Conservation (phyloP, 2,888 invertebrate species). For the Alloscopus bannaensis region DNA sequence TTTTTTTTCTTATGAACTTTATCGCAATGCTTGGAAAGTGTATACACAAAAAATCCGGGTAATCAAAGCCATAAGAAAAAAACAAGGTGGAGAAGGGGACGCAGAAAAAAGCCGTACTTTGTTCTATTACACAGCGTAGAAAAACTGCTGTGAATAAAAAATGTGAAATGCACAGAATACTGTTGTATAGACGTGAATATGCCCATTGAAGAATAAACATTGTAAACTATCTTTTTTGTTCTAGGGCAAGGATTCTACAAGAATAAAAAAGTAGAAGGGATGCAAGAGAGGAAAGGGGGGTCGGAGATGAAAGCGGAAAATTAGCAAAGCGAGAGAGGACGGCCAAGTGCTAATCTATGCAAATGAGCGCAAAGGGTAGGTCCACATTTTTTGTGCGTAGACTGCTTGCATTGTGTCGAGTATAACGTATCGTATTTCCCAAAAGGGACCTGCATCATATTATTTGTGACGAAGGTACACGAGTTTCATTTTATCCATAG, state of each 20-base stretch:
- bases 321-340: constrained; percentile 72
- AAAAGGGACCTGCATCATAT: constrained; percentile 36
- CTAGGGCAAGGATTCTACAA: not conserved
- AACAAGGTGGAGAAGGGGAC: constrained; percentile 19
- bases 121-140: not conserved
- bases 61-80: constrained; percentile 40
- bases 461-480: constrained; percentile 19
- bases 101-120: constrained; percentile 2
- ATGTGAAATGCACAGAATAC: no score
- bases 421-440: not conserved
- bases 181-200: no score
- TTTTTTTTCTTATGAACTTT: constrained; percentile 3
- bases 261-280: constrained; percentile 8
- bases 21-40: no score
- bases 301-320: constrained; percentile 72
- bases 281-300: no score
- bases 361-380: constrained; percentile 69
- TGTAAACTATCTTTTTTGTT: constrained; percentile 9
- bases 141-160: constrained; percentile 35
- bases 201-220: not conserved
- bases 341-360: constrained; percentile 73
- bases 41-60: no score
- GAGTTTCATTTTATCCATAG: constrained; percentile 30
- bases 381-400: constrained; percentile 29
- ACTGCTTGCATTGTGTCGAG: constrained; percentile 18